Evolutionary conservation across 2,113 vertebrate species (phyloP).

Genomic region (Cinclus mexicanus): DNA sequence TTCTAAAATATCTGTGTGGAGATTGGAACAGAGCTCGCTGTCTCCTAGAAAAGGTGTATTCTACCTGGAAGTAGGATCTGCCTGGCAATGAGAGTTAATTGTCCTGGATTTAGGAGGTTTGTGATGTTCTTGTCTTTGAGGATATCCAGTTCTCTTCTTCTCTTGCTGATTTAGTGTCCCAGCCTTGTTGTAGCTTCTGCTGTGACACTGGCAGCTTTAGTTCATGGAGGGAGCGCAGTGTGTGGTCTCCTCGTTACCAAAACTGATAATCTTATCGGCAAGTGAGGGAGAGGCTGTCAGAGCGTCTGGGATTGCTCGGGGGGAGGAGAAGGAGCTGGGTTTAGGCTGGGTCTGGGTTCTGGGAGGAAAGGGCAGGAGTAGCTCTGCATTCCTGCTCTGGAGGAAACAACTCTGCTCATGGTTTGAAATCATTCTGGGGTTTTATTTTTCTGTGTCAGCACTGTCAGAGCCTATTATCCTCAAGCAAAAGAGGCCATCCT

Average conservation of each 20-base stretch:
- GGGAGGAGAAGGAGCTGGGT: not conserved
- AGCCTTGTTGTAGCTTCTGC: not conserved
- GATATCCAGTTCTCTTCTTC: not conserved
- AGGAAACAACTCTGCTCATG: constrained; percentile 5
- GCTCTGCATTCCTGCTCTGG: not conserved
- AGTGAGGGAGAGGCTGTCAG: not conserved
- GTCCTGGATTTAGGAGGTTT: not conserved
- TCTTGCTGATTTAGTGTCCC: not conserved
- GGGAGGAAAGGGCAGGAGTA: not conserved
- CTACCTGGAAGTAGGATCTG: not conserved
- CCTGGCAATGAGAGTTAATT: not conserved
- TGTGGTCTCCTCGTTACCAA: not conserved
- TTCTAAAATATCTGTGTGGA: not conserved
- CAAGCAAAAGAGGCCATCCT: constrained; percentile 62
- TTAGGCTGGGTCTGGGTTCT: not conserved
- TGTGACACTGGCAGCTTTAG: not conserved
- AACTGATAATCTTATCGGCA: not conserved
- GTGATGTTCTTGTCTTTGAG: not conserved
- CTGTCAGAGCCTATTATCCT: constrained; percentile 60
- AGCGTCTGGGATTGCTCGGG: not conserved
- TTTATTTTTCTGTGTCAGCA: constrained; percentile 69
- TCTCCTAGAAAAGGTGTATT: not conserved
- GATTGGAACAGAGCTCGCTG: not conserved
- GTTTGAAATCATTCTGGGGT: constrained; percentile 38
- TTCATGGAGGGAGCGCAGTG: not conserved